These are phyloP conservation scores for Tenodera sinensis DNA, from an alignment of 2,888 invertebrate genomes.

Conservation along the genomic window DNA sequence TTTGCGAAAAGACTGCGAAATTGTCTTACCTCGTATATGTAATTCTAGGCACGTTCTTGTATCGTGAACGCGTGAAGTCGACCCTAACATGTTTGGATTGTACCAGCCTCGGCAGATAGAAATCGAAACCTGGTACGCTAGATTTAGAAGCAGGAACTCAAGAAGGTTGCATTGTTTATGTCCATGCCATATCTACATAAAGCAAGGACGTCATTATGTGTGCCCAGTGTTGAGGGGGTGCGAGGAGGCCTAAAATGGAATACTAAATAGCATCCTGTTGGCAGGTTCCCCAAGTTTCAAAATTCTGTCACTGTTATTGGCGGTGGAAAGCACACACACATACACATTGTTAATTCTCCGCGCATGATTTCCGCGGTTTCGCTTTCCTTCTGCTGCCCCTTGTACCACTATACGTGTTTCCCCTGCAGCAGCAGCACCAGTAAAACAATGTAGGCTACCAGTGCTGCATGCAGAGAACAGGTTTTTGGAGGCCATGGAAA, in stretches of 20 bases:
- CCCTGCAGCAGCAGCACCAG: background rate
- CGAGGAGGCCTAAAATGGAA: background rate
- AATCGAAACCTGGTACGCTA: no score
- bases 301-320: background rate
- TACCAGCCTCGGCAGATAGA: no score
- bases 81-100: no score
- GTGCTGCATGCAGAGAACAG: background rate
- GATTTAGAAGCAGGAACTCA: no score
- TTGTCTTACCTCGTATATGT: no score
- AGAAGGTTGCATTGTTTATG: no score
- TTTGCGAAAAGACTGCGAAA: no score
- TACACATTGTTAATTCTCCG: background rate
- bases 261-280: background rate
- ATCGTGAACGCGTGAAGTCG: no score
- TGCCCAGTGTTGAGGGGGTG: background rate
- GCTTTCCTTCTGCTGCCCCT: background rate
- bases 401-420: no score
- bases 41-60: no score
- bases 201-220: background rate
- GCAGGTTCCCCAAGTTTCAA: background rate
- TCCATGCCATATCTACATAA: no score
- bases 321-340: background rate
- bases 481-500: background rate
- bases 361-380: background rate
- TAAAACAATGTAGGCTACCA: constrained; percentile 2